Conservation (phyloP, 2,113 vertebrate species). For the Saccopteryx bilineata region DNA sequence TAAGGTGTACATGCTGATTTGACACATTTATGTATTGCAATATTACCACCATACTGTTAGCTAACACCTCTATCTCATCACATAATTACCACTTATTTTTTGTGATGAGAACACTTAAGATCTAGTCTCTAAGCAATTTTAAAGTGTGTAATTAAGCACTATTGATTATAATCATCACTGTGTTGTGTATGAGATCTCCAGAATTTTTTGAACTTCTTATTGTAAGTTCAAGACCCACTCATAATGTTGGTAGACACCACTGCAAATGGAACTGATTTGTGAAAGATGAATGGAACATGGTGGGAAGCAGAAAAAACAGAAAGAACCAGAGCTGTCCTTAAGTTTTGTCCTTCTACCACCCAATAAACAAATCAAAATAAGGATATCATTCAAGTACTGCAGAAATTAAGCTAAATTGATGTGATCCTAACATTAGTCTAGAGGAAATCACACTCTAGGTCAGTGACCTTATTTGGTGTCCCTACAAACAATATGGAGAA, state of each 20-base stretch:
- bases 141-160: neutral
- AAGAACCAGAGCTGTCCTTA: neutral
- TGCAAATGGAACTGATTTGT: neutral
- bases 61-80: neutral
- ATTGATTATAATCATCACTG: neutral
- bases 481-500: neutral
- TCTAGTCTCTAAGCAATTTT: neutral
- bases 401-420: neutral
- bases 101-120: neutral
- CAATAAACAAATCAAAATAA: neutral
- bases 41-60: neutral
- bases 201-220: neutral
- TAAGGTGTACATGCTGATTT: neutral
- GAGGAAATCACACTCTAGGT: neutral
- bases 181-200: no score
- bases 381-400: neutral
- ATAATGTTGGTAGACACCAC: neutral
- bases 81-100: neutral
- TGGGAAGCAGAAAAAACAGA: neutral
- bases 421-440: neutral
- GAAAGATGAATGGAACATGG: accelerated
- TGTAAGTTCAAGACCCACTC: neutral
- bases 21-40: neutral
- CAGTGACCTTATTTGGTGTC: neutral
- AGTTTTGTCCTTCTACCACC: neutral